These are phyloP conservation scores for Picus viridis DNA, from an alignment of 2,797 vertebrate genomes.

Conservation along the genomic window DNA sequence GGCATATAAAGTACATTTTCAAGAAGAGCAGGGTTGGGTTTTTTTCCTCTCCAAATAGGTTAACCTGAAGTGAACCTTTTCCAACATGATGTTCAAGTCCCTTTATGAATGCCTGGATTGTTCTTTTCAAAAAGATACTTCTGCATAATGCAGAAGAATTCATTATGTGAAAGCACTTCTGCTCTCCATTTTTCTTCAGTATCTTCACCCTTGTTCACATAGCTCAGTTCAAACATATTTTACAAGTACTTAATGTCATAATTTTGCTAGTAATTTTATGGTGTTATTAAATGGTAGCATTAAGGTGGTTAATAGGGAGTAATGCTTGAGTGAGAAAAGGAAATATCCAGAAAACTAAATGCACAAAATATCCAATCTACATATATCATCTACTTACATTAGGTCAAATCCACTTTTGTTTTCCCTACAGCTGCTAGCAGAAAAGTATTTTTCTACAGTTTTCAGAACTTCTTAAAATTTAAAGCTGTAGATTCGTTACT, in stretches of 20 bases:
- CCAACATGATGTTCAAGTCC: neutral
- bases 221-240: neutral
- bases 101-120: neutral
- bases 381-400: neutral
- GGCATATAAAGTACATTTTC: neutral
- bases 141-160: neutral
- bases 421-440: neutral
- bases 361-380: neutral
- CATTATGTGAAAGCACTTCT: neutral
- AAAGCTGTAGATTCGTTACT: neutral
- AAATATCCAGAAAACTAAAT: neutral
- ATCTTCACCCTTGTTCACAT: neutral
- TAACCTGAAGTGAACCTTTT: neutral
- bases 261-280: neutral
- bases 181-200: neutral
- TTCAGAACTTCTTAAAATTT: neutral
- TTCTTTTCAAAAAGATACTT: slow-evolving; percentile 15
- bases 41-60: neutral
- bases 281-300: neutral
- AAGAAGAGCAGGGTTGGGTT: neutral
- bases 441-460: neutral
- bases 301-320: neutral
- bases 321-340: neutral
- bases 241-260: neutral
- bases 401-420: neutral